Evolutionary conservation across 2,113 vertebrate species (phyloP).

Genomic region (Cairina moschata): DNA sequence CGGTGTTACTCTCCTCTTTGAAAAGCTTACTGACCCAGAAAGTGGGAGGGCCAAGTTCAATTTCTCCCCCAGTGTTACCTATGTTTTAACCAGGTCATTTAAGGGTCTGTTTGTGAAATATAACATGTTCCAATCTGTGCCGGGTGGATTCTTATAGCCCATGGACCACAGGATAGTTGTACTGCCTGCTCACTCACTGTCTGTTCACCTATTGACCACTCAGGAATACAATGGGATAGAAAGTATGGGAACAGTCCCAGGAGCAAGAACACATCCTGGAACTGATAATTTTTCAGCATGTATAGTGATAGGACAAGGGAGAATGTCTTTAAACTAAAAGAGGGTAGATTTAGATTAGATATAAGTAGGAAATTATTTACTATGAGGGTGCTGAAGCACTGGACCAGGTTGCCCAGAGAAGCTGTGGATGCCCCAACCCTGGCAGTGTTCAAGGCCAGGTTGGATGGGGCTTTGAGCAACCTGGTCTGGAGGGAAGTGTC

Average conservation of each 20-base stretch:
- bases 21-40: background rate
- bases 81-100: background rate
- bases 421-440: too few relatives aligned
- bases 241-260: background rate
- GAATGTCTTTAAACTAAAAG: too few relatives aligned
- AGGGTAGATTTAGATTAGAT: too few relatives aligned
- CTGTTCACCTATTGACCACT: background rate
- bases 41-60: background rate
- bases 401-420: too few relatives aligned
- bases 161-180: background rate
- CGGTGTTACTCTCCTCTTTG: background rate
- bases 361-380: too few relatives aligned
- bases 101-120: background rate
- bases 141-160: background rate
- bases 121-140: background rate
- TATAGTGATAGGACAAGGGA: too few relatives aligned
- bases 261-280: background rate
- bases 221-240: background rate
- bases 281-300: too few relatives aligned
- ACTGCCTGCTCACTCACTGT: background rate
- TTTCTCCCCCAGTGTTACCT: fast-evolving
- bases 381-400: too few relatives aligned
- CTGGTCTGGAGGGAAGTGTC: too few relatives aligned
- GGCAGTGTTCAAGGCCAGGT: too few relatives aligned
- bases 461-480: too few relatives aligned